Evolutionary conservation across 2,888 invertebrate species (phyloP), one percentile per base, ranked within the genome.

Genomic region (Apamea crenata): DNA sequence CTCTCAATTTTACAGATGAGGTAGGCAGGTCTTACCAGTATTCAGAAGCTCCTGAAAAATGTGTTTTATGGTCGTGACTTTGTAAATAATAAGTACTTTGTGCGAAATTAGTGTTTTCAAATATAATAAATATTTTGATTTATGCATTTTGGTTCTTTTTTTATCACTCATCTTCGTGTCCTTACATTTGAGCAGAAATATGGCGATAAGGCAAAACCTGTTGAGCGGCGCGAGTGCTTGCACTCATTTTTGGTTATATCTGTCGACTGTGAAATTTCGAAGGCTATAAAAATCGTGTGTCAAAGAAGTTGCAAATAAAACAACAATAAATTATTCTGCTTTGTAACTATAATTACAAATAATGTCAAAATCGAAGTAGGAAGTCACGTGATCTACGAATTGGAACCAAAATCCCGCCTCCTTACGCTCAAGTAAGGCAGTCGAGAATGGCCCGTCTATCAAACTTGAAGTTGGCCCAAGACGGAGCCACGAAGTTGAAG

Each of bases 381-480:
- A 68, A 84, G 76, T 81, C 79, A 80, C 67, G 47, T 71, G 63
- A 53, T 68, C 53, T 81, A 88, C 71, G 65, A 77, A 73, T 80
- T 78, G 87, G 69, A 68, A 25, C 87, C 90, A 85, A 76, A 63
- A 40, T 29, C 14, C 47, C 6, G 14, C 10, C n/a, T n/a, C 63
- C 63, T 50, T 81, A 70, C 81, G 65, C 77, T 96, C 95, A 96
- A 91, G 95, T 95, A n/a, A 96, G 92, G 81, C 95, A 95, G 32
- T 96, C 96, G 3, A 96, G 89, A 59, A 98, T 97, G 29, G 97
- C 97, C 81, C 96, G 96, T 84, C 94, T 96, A 90, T 98, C 97
- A 90, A 98, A 98, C 92, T 97, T 98, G 91, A 98, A 98, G 93
- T 98, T 97, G 12, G 97, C 95, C 98, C 98, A 98, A 6, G 97